Evolutionary conservation across 1,140 invertebrate genomes (phyloP), one percentile per base, ranked within the genome.

Genomic region (Drosophila pectinifera): DNA sequence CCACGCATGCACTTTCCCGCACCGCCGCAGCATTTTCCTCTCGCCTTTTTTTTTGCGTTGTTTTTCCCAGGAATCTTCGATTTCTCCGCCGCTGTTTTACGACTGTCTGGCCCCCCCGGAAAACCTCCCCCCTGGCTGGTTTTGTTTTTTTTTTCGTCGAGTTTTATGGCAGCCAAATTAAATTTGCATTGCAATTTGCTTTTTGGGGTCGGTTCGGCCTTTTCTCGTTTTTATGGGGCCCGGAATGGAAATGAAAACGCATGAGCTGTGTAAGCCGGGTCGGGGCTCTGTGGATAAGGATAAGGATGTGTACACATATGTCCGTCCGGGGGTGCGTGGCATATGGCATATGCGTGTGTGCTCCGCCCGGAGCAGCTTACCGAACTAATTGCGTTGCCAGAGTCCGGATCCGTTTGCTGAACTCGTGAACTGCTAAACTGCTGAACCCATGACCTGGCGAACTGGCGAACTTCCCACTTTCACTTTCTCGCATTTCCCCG

Each of bases 141-240:
- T 53, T 53, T 20, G 28, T 51, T 53, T 36, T 13, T 31, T 24
- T 38, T 51, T 53, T 67, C 20, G 26, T 16, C 49, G 54, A 54
- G 72, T 73, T 86, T 88, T 79, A 82, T 65, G 69, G 48, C 55
- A 77, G 83, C 69, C 74, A 88, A 86, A 86, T 86, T 88, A 88
- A 86, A 86, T 86, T 86, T 86, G 75, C 82, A 86, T 88, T 83
- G 83, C 69, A 61, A 86, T 78, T 85, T 69, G 54, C 49, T 65
- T 49, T 61, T 63, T 41, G 55, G 55, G 80, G 48, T 56, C 42
- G 67, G 34, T 42, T 62, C 57, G 73, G 54, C 59, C 73, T 75
- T 77, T 73, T 48, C 75, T 78, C 57, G 68, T 55, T 73, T 81
- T 73, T 73, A 77, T 77, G 41, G 43, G 59, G 56, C 43, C 58